Evolutionary conservation across 1,140 invertebrate species (phyloP).

Genomic region (Meloidogyne chitwoodi): DNA sequence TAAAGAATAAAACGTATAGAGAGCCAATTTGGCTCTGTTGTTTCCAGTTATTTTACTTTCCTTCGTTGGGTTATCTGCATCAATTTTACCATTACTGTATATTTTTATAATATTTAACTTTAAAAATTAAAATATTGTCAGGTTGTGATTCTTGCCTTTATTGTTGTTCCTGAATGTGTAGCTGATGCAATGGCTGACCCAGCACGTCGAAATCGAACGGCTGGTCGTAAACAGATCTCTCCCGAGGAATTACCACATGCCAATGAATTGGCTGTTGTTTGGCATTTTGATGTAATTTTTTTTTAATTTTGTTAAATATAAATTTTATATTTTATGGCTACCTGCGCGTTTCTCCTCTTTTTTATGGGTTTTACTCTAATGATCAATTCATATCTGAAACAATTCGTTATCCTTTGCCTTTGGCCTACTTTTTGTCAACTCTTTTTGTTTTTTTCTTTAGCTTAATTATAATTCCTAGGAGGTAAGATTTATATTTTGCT

Average conservation of each 20-base stretch:
- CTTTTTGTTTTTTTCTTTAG: slow-evolving; percentile 85
- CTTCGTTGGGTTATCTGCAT: slow-evolving; percentile 93
- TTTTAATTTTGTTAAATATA: not conserved
- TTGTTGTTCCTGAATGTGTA: slow-evolving; percentile 79
- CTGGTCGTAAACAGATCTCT: slow-evolving; percentile 71
- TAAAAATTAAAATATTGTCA: not conserved
- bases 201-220: slow-evolving; percentile 57
- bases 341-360: slow-evolving; percentile 85
- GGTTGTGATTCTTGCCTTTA: slow-evolving; percentile 74
- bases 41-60: slow-evolving; percentile 94
- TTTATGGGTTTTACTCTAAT: slow-evolving; percentile 80
- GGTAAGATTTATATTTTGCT: slow-evolving; percentile 67
- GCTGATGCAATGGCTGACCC: slow-evolving; percentile 65
- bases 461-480: slow-evolving; percentile 84
- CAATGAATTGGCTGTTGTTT: slow-evolving; percentile 67
- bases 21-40: slow-evolving; percentile 91
- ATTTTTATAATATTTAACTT: not conserved
- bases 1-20: slow-evolving; percentile 90
- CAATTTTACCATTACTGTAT: slow-evolving; percentile 78
- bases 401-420: slow-evolving; percentile 76
- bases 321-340: slow-evolving; percentile 64
- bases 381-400: slow-evolving; percentile 63
- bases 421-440: slow-evolving; percentile 88
- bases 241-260: slow-evolving; percentile 73
- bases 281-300: slow-evolving; percentile 28